phyloP scores from a whole-genome alignment of 2,888 invertebrate genomes.

The Hirtodrosophila alboralis region DNA sequence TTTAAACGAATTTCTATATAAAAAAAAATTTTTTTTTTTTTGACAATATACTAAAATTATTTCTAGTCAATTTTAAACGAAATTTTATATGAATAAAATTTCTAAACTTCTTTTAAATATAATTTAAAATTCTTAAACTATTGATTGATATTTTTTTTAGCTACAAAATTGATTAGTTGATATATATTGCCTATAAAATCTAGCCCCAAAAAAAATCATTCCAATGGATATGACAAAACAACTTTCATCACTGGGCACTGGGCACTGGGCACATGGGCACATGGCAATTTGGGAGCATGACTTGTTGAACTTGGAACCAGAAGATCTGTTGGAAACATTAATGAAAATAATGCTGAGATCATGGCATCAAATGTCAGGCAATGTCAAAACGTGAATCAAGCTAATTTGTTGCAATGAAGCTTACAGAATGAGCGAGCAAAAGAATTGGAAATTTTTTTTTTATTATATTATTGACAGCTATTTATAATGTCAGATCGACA shows the following conservation, averaged over 20 bases:
- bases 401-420: constrained; percentile 74
- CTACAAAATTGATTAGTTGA: no score
- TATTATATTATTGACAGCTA: constrained; percentile 63
- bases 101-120: no score
- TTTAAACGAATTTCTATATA: no score
- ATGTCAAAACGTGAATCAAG: constrained; percentile 60
- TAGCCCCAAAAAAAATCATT: no score
- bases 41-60: no score
- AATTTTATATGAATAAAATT: no score
- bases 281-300: constrained; percentile 66
- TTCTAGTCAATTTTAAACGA: no score
- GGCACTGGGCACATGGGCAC: no score
- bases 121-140: no score
- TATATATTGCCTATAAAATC: no score
- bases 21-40: no score
- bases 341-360: constrained; percentile 33
- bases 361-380: constrained; percentile 34
- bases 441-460: constrained; percentile 67
- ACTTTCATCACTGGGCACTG: constrained; percentile 49
- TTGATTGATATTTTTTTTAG: no score
- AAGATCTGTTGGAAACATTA: constrained; percentile 32
- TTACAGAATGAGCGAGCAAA: constrained; percentile 45
- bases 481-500: constrained; percentile 36
- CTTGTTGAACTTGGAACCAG: constrained; percentile 39
- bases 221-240: constrained; percentile 32